Percentiles rank a stretch among this genome's conserved stretches.
These are phyloP conservation scores for Scytalopus superciliaris DNA, from an alignment of 2,113 vertebrate species.

Conservation along the genomic window DNA sequence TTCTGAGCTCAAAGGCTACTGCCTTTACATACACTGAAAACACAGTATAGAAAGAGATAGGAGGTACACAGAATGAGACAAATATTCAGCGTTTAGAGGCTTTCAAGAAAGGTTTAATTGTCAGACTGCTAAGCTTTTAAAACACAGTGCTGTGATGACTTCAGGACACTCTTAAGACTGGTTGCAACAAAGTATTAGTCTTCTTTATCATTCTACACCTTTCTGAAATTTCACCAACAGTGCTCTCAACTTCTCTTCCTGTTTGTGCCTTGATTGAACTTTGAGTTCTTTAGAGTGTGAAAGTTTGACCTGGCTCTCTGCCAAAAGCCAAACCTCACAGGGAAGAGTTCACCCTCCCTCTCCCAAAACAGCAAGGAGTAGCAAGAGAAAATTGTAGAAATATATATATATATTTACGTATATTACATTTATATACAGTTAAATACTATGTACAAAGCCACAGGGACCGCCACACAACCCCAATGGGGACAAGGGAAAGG, in stretches of 20 bases:
- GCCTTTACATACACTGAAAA: not conserved
- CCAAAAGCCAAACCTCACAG: too few relatives aligned
- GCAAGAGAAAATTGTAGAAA: too few relatives aligned
- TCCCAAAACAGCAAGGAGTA: too few relatives aligned
- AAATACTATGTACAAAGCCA: too few relatives aligned
- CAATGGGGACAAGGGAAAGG: too few relatives aligned
- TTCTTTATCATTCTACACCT: constrained; percentile 72
- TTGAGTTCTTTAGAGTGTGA: constrained; percentile 78
- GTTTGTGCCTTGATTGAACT: constrained; percentile 65
- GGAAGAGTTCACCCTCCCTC: too few relatives aligned
- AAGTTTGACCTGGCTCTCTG: too few relatives aligned
- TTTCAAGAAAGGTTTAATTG: not conserved
- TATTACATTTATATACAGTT: too few relatives aligned
- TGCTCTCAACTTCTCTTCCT: constrained; percentile 59
- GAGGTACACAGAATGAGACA: not conserved
- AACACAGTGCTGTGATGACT: not conserved
- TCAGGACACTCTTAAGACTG: not conserved
- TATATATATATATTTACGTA: too few relatives aligned
- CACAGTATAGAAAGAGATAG: not conserved
- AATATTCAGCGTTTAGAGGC: not conserved
- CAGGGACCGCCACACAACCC: too few relatives aligned
- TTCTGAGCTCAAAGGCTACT: not conserved
- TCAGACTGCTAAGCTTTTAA: not conserved
- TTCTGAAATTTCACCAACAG: constrained; percentile 72
- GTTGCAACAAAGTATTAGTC: not conserved